Conservation (phyloP, 2,888 invertebrate genomes). For the Deilephila porcellus region DNA sequence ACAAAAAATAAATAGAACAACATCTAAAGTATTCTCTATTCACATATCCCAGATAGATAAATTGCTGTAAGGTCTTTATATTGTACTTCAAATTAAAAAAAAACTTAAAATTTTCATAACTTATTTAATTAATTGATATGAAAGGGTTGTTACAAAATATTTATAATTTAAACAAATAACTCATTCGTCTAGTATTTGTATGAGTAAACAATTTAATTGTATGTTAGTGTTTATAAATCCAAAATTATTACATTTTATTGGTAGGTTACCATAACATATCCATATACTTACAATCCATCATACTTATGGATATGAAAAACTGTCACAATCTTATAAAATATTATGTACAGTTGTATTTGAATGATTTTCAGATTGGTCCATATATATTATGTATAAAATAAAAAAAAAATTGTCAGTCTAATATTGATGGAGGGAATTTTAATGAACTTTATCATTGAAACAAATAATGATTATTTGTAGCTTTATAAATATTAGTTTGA, state of each 20-base stretch:
- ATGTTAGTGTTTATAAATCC: background rate
- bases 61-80: too few relatives aligned
- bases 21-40: too few relatives aligned
- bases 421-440: background rate
- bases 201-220: background rate
- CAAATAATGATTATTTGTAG: background rate
- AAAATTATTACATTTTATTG: background rate
- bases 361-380: slow-evolving; percentile 2
- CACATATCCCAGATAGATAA: too few relatives aligned
- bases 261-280: background rate
- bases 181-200: background rate
- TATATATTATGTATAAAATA: background rate
- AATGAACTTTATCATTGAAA: background rate
- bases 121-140: background rate
- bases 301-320: too few relatives aligned
- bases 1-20: too few relatives aligned
- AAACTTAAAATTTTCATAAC: background rate
- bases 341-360: too few relatives aligned
- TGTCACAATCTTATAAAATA: too few relatives aligned
- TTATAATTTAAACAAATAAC: too few relatives aligned
- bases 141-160: background rate
- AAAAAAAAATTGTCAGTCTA: background rate
- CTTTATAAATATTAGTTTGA: background rate
- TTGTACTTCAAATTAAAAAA: background rate
- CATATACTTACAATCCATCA: too few relatives aligned